A percentile compares a stretch with the other conserved stretches of the same genome.
Conservation (phyloP, 1,140 invertebrate genomes). For the Dreissena rostriformis region DNA sequence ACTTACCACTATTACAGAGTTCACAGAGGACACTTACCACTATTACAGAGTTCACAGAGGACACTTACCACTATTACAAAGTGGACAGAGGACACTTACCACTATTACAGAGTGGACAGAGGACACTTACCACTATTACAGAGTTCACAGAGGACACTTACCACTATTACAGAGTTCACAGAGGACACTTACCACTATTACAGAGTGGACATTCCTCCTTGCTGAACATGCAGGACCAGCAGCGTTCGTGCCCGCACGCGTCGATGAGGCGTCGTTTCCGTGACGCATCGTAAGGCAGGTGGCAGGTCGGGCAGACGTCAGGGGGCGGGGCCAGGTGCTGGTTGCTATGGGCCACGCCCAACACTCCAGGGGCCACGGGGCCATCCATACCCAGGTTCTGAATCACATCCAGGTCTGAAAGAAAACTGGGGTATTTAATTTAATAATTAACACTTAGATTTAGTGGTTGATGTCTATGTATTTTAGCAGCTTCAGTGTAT, state of each 20-base stretch:
- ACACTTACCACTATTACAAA: not conserved
- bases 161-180: too few species aligned
- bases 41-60: too few species aligned
- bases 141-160: too few species aligned
- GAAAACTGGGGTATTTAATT: not conserved
- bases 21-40: too few species aligned
- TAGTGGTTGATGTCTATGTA: too few species aligned
- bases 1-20: too few species aligned
- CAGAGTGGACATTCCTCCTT: conserved; percentile 92
- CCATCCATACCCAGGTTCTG: conserved; percentile 54
- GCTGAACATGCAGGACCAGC: conserved; percentile 96
- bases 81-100: too few species aligned
- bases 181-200: conserved; percentile 60
- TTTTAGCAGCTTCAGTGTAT: too few species aligned
- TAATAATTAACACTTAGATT: too few species aligned
- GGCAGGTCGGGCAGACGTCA: conserved; percentile 79
- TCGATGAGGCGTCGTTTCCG: conserved; percentile 96
- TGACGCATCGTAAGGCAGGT: conserved; percentile 96
- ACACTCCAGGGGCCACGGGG: conserved; percentile 5
- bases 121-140: too few species aligned
- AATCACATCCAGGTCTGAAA: conserved; percentile 57
- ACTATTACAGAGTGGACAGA: too few species aligned
- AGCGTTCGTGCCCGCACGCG: conserved; percentile 95
- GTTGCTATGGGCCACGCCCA: conserved; percentile 26
- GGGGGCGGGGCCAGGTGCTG: conserved; percentile 8